These are phyloP conservation scores for Girardinichthys multiradiatus DNA, from an alignment of 2,113 vertebrate species.

Conservation along the genomic window DNA sequence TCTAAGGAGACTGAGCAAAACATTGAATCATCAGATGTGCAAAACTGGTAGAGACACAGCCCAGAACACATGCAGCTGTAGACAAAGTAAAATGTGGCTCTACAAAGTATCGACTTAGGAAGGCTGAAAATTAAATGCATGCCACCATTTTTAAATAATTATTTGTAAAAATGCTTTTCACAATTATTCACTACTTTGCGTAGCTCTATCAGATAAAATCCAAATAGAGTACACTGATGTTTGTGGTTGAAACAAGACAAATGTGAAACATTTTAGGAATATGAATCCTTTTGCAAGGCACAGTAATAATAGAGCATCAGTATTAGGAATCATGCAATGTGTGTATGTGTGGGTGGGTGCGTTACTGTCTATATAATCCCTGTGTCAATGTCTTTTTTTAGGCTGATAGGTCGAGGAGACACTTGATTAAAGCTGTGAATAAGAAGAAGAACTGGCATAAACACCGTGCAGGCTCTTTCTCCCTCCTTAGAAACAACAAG, in stretches of 20 bases:
- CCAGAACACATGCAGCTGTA: not conserved
- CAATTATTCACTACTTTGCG: not conserved
- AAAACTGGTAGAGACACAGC: not conserved
- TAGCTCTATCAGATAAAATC: not conserved
- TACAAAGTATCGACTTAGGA: not conserved
- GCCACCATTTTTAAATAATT: no score
- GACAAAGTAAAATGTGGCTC: not conserved
- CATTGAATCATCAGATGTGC: not conserved
- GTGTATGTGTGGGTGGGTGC: not conserved
- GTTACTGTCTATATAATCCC: conserved; percentile 6
- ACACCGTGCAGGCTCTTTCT: conserved; percentile 69
- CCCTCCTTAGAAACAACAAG: conserved; percentile 70
- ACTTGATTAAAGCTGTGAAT: conserved; percentile 53
- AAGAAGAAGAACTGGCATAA: conserved; percentile 71
- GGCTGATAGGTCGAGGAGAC: conserved; percentile 72
- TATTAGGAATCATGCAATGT: not conserved
- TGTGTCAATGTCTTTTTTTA: conserved; percentile 38
- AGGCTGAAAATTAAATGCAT: not conserved
- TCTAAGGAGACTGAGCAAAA: no score
- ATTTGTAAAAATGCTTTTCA: not conserved
- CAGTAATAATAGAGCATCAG: not conserved
- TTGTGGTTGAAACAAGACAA: not conserved
- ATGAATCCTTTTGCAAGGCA: no score
- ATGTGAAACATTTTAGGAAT: not conserved
- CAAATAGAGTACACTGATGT: not conserved